These are phyloP conservation scores for Ciconia stormi DNA, from an alignment of 2,113 vertebrate species.

Conservation along the genomic window DNA sequence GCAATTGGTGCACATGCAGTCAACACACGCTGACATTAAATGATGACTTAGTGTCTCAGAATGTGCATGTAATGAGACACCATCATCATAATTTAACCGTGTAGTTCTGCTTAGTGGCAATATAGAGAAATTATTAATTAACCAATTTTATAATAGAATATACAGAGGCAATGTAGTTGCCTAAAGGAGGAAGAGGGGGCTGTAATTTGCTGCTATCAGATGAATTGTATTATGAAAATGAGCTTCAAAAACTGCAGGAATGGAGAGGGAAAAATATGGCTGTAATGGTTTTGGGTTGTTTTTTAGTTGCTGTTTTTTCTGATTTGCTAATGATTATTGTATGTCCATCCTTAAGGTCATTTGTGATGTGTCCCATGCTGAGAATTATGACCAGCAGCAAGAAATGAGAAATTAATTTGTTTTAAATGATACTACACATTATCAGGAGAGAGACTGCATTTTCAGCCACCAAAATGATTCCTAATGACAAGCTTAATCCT, in stretches of 20 bases:
- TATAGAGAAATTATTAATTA: constrained; percentile 71
- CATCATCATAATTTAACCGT: constrained; percentile 1
- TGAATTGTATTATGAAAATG: constrained; percentile 62
- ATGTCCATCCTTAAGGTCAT: constrained; percentile 71
- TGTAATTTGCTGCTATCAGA: constrained; percentile 51
- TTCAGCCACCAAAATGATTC: constrained; percentile 59
- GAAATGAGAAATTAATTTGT: constrained; percentile 81
- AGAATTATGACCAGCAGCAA: constrained; percentile 73
- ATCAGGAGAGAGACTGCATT: constrained; percentile 53
- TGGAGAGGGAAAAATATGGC: neutral
- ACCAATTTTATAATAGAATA: constrained; percentile 56
- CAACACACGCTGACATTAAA: neutral
- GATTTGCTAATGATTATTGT: constrained; percentile 57
- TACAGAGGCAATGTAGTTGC: constrained; percentile 14
- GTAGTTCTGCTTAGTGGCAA: constrained; percentile 57
- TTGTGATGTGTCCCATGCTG: constrained; percentile 66
- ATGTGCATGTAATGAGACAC: neutral
- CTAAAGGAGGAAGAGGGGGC: constrained; percentile 17
- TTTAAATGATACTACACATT: constrained; percentile 76
- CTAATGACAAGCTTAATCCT: constrained; percentile 64
- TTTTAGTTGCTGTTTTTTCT: neutral
- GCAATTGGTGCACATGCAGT: neutral
- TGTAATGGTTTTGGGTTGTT: neutral
- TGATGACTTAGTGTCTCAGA: neutral
- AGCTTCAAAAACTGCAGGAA: constrained; percentile 19